Base-by-base conservation (phyloP, 2,888 invertebrate genomes). In the Lycophotia porphyrea region DNA sequence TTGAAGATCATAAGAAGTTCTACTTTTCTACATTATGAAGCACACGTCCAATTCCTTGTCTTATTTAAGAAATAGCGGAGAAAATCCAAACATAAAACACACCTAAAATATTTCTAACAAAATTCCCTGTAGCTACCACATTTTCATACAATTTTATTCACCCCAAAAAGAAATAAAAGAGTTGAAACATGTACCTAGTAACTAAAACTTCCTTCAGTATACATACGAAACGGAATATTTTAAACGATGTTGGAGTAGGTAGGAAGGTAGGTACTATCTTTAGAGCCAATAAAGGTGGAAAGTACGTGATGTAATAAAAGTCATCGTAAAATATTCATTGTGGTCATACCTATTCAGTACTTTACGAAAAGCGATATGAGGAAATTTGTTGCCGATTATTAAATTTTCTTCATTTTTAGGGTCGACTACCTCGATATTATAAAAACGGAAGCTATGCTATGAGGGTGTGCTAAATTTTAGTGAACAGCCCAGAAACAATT, bases 381-480 rank as follows among this genome's bases (percentile, higher is more conserved):
- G 52, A 72, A 83, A 81, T 80, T 83, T 77, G 75, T 72, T 61
- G 84, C 79, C 79, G 86, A 86, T 87, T 87, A 86, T 86, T 87
- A 87, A 83, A 87, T 87, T 86, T 86, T 81, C 88, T 80, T 73
- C 81, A 79, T 85, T 74, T 86, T 86, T 87, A 71, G 68, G 86
- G 77, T 73, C 74, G 64, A 60, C 66, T 71, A 71, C 82, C 68
- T 61, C 36, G 61, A 66, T 73, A 81, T 78, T 85, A 84, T 81
- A 81, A 84, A 85, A 85, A 87, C 82, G 85, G 87, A 84, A 87
- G 82, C 49, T 63, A 73, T 60, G 64, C 80, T 80, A 86, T 71
- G 86, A 80, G 80, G 69, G 84, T 84, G 76, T 80, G 76, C 84
- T 58, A 86, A 86, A 84, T 74, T 84, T 76, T 80, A 18, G 52